Conservation (phyloP, 2,888 invertebrate species). For the Dynastes tityus region DNA sequence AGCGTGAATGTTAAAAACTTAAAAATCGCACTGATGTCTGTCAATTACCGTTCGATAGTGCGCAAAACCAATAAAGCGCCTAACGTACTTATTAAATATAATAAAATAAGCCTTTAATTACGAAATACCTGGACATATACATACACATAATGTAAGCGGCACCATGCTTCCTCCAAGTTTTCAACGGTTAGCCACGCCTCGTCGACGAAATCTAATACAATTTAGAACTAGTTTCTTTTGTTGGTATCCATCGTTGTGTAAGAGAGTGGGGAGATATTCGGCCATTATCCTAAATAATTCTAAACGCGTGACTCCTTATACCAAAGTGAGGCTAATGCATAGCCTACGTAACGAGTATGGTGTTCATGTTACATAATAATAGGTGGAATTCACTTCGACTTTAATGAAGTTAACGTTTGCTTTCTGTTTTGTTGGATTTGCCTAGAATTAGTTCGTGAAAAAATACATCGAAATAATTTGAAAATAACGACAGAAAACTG, state of each 20-base stretch:
- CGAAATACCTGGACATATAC: not conserved
- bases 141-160: not conserved
- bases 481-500: no score
- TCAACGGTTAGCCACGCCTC: constrained; percentile 29
- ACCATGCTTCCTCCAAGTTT: constrained; percentile 5
- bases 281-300: constrained; percentile 42
- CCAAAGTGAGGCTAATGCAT: constrained; percentile 1
- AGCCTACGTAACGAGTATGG: not conserved
- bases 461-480: no score
- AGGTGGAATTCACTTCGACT: no score
- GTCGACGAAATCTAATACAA: constrained; percentile 43
- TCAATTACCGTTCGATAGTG: no score
- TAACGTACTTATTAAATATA: not conserved
- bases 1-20: no score
- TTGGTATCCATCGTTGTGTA: constrained; percentile 9
- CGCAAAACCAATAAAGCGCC: no score
- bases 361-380: constrained; percentile 2
- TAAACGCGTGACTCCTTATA: constrained; percentile 20
- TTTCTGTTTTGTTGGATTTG: no score
- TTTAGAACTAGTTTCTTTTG: constrained; percentile 46
- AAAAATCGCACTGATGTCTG: no score
- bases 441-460: no score
- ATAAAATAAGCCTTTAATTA: not conserved
- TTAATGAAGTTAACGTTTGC: no score
- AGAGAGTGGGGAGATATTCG: constrained; percentile 36